Base-by-base conservation (phyloP, 2,797 vertebrate species). In the Iguana delicatissima region DNA sequence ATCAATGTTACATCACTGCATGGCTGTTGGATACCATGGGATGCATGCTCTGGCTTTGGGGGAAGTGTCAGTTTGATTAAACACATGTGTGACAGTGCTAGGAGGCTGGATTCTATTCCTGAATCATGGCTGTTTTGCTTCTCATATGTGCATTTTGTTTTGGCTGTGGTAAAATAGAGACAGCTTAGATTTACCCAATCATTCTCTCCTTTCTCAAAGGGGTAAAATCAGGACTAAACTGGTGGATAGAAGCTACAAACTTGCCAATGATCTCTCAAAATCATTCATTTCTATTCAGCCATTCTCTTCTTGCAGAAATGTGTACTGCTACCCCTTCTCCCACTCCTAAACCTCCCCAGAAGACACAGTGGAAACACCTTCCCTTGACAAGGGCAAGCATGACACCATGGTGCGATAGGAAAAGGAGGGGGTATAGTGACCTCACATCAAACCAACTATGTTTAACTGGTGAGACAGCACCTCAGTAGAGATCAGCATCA, bases 401-500 rank as follows among this genome's bases (percentile, higher is more conserved):
- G 73, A 84, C 59, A 84, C 35, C 26, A 77, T 2, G 77, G 59
- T 46, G 22, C 59, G 32, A n/a, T 3, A 22, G 62, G 50, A 59
- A 55, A 87, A 77, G 55, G 12, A 9, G 2, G 20, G 16, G 57
- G 14, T 2, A 7, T 24, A 5, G 18, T 67, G 80, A 14, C 14
- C 62, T 72, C 80, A 24, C 73, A 79, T 88, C 67, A 77, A 80
- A 50, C 20, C 20, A 84, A 42, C 59, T 46, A n/a, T 6, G 52
- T 20, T 85, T 57, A 22, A 79, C 87, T 12, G 83, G 29, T 5
- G 20, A 79, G 85, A 79, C 85, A 69, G 90, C 3, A 20, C 84
- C 77, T 90, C 89, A 50, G 38, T 4, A 80, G 84, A 86, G 38
- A 90, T 90, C 64, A 86, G 84, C 72, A 55, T 35, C 35, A 16